Evolutionary conservation across 2,113 vertebrate genomes (phyloP).

Genomic region (Zootoca vivipara): DNA sequence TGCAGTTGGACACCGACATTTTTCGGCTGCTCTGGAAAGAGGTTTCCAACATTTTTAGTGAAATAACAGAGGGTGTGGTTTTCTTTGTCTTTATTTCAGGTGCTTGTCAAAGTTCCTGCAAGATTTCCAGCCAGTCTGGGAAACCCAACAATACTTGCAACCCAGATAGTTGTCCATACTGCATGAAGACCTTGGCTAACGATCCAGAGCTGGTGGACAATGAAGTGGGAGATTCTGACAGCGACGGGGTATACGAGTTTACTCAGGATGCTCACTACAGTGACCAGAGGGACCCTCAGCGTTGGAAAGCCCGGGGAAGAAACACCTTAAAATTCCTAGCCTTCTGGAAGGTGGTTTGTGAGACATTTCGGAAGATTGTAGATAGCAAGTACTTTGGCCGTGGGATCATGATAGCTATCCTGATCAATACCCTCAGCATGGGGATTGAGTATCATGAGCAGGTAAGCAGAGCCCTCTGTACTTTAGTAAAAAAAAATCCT

Average conservation of each 20-base stretch:
- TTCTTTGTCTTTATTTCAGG: constrained; percentile 52
- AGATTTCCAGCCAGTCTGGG: constrained; percentile 83
- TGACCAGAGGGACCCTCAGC: constrained; percentile 82
- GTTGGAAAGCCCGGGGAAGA: constrained; percentile 66
- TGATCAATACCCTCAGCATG: constrained; percentile 99
- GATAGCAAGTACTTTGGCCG: constrained; percentile 98
- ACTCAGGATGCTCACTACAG: constrained; percentile 88
- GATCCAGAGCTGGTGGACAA: constrained; percentile 82
- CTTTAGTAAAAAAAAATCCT: no score
- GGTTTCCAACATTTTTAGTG: background rate
- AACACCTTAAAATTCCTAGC: constrained; percentile 73
- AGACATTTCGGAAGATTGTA: constrained; percentile 95
- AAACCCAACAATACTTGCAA: constrained; percentile 83
- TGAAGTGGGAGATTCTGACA: constrained; percentile 87
- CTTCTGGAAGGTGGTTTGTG: constrained; percentile 91
- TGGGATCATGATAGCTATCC: constrained; percentile 98
- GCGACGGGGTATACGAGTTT: constrained; percentile 91
- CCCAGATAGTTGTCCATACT: constrained; percentile 91
- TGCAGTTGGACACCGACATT: background rate
- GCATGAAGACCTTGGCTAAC: constrained; percentile 76
- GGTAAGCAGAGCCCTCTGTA: constrained; percentile 71
- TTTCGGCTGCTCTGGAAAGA: background rate
- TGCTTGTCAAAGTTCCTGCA: constrained; percentile 84
- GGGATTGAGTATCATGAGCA: constrained; percentile 98
- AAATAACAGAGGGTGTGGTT: background rate